Evolutionary conservation across 2,797 vertebrate species (phyloP).

Genomic region (Urocyon cinereoargenteus): DNA sequence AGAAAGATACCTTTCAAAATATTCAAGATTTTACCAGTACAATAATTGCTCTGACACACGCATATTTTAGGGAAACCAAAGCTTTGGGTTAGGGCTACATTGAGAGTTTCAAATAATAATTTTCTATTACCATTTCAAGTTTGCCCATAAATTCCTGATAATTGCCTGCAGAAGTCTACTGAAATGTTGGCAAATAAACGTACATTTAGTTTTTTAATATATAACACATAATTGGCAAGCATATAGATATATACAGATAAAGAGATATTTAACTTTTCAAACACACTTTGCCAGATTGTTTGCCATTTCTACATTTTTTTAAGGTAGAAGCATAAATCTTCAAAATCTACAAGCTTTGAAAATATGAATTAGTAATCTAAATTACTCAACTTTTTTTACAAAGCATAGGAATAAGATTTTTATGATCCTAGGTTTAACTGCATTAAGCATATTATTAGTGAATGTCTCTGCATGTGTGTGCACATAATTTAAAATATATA

Average conservation of each 20-base stretch:
- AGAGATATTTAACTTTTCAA: background rate
- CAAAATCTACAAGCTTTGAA: background rate
- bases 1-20: background rate
- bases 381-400: background rate
- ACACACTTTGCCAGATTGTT: background rate
- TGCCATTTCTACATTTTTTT: background rate
- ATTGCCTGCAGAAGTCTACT: background rate
- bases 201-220: background rate
- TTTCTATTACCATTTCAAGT: background rate
- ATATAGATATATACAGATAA: background rate
- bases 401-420: background rate
- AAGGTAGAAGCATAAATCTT: background rate
- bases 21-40: background rate
- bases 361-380: background rate
- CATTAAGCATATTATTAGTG: background rate
- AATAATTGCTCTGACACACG: background rate
- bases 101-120: background rate
- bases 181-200: background rate
- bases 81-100: background rate
- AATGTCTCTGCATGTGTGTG: background rate
- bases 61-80: background rate
- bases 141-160: background rate
- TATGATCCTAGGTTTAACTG: background rate
- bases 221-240: background rate
- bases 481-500: background rate